Evolutionary conservation across 2,797 vertebrate species (phyloP), one percentile per base, ranked within the genome.

Genomic region (Trichosurus vulpecula): DNA sequence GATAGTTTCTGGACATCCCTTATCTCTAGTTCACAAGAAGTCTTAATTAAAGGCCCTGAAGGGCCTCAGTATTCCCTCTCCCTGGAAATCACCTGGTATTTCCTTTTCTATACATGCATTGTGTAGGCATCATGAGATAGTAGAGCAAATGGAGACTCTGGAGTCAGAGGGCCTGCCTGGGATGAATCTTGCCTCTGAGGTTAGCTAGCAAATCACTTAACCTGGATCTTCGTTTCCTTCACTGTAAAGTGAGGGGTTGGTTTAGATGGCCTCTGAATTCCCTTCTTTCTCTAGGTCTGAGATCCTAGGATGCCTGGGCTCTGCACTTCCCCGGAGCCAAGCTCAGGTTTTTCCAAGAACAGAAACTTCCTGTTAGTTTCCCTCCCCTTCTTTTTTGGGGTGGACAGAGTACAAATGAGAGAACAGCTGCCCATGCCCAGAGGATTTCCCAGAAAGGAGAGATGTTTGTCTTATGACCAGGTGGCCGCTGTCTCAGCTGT

Each of bases 401-500:
- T 93, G 91, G 94, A 56, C 29, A 6, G n/a, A 66, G 0, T 3
- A 8, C n/a, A 90, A 92, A 10, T 12, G 53, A 94, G 52, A 91
- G 10, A 55, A 94, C 58, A 95, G 90, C 19, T 58, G 91, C 0
- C 66, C 47, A 14, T 10, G 0, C 74, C 1, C 74, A 87, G 25
- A 10, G 47, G 95, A 22, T 19, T 30, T 27, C 52, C 0, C 90
- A 12, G 27, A 6, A 94, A n/a, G 16, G 35, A 0, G 22, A 94
- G 22, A 6, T 0, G 0, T 16, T 25, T 0, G 2, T 41, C 0
- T 87, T 1, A 27, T 0, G 0, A 91, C 81, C n/a, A 0, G 0
- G 11, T 0, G 1, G 47, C 10, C 53, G 47, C n/a, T 0, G 1
- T 90, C 0, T 0, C 0, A 0, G 0, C 53, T 8, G 0, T 93